Evolutionary conservation across 1,140 invertebrate species (phyloP).

Genomic region (Brachionus angularis): DNA sequence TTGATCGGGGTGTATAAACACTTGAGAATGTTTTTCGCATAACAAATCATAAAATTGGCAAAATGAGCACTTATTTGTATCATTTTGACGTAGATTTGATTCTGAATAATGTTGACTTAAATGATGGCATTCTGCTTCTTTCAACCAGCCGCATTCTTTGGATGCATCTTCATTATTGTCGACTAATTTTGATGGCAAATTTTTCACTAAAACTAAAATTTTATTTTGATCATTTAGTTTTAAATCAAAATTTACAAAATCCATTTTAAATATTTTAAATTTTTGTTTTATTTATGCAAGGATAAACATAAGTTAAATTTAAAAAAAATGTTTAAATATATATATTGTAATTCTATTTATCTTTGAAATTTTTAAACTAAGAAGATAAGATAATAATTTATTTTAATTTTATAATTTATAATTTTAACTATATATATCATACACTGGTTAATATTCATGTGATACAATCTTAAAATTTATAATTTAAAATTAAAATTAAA

Average conservation of each 20-base stretch:
- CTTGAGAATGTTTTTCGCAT: neutral
- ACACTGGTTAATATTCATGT: too few relatives aligned
- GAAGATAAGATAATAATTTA: too few relatives aligned
- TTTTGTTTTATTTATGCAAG: neutral
- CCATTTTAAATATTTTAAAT: constrained; percentile 1
- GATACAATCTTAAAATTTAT: too few relatives aligned
- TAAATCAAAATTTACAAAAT: constrained; percentile 17
- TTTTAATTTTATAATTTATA: too few relatives aligned
- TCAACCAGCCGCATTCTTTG: neutral
- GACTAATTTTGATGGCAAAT: too few relatives aligned
- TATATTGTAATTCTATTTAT: too few relatives aligned
- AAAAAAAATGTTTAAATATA: too few relatives aligned
- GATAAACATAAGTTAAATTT: neutral
- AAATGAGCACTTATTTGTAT: constrained; percentile 16
- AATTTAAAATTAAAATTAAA: too few relatives aligned
- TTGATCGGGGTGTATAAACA: neutral
- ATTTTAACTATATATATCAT: too few relatives aligned
- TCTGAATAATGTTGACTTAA: too few relatives aligned
- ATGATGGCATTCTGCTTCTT: constrained; percentile 27
- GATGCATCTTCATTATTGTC: neutral
- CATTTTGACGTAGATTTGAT: neutral
- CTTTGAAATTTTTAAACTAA: too few relatives aligned
- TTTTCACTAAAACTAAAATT: constrained; percentile 20
- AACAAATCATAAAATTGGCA: constrained; percentile 28
- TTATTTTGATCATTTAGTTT: constrained; percentile 28